Conservation (phyloP, 2,797 vertebrate genomes). For the Silurus lanzhouensis region DNA sequence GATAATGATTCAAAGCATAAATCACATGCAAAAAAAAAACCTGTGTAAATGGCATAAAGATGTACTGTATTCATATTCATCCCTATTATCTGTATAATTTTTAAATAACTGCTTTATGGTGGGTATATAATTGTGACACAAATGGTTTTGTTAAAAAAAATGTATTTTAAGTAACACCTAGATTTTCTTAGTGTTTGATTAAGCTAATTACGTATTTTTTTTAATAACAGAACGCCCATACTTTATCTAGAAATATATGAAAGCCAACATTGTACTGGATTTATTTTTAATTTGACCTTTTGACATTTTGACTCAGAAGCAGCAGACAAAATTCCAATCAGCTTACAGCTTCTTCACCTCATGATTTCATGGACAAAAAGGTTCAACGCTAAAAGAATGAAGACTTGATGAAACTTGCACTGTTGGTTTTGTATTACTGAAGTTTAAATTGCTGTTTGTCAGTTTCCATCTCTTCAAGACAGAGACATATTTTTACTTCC, state of each 20-base stretch:
- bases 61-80: too few species aligned
- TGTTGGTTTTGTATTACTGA: not conserved
- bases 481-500: not conserved
- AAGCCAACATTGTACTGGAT: not conserved
- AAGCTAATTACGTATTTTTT: too few species aligned
- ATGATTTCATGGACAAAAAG: not conserved
- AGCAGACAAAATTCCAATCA: slow-evolving; percentile 21
- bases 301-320: not conserved
- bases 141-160: not conserved
- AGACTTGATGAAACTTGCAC: slow-evolving; percentile 28
- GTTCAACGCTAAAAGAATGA: slow-evolving; percentile 10
- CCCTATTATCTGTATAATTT: too few species aligned
- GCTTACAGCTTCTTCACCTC: slow-evolving; percentile 5
- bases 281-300: not conserved
- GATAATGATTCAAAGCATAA: not conserved
- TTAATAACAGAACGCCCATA: too few species aligned
- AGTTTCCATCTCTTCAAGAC: not conserved
- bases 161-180: not conserved
- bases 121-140: not conserved
- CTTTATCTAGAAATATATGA: not conserved
- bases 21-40: not conserved
- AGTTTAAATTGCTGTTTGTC: not conserved
- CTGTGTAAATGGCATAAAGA: too few species aligned
- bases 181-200: not conserved
- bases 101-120: too few species aligned